phyloP scores from a whole-genome alignment of 2,888 invertebrate genomes.

The Emmelina monodactyla region DNA sequence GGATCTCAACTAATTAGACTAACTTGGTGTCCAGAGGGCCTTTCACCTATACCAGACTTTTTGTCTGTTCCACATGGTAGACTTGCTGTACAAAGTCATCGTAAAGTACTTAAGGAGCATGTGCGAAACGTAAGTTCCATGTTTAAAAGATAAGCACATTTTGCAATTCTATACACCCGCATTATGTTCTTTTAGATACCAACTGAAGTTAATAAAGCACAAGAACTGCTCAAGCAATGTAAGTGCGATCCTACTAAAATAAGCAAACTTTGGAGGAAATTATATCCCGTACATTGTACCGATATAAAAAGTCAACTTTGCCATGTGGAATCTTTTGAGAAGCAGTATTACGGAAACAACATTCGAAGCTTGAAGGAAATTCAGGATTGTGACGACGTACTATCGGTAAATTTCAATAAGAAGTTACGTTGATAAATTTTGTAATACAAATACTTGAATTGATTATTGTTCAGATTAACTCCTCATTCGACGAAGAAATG shows the following conservation, averaged over 20 bases:
- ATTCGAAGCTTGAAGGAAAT: conserved; percentile 25
- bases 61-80: conserved; percentile 18
- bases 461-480: no score
- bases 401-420: no score
- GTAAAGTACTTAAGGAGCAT: conserved; percentile 21
- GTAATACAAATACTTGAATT: no score
- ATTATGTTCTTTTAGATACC: no score
- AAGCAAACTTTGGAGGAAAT: conserved; percentile 29
- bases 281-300: conserved; percentile 40
- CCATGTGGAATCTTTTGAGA: conserved; percentile 28
- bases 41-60: conserved; percentile 31
- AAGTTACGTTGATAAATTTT: no score
- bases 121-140: conserved; percentile 23
- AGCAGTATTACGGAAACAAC: conserved; percentile 28
- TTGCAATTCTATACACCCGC: no score
- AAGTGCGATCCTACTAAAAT: conserved; percentile 32
- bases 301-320: conserved; percentile 34
- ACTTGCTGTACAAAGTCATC: conserved; percentile 23
- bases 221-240: conserved; percentile 36
- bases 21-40: conserved; percentile 33
- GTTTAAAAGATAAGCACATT: no score
- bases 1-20: conserved; percentile 50
- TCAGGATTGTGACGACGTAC: conserved; percentile 13
- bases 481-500: no score
- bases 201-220: conserved; percentile 35